These are phyloP conservation scores for Lepidostoma basale DNA, from an alignment of 1,140 invertebrate genomes.

Conservation along the genomic window DNA sequence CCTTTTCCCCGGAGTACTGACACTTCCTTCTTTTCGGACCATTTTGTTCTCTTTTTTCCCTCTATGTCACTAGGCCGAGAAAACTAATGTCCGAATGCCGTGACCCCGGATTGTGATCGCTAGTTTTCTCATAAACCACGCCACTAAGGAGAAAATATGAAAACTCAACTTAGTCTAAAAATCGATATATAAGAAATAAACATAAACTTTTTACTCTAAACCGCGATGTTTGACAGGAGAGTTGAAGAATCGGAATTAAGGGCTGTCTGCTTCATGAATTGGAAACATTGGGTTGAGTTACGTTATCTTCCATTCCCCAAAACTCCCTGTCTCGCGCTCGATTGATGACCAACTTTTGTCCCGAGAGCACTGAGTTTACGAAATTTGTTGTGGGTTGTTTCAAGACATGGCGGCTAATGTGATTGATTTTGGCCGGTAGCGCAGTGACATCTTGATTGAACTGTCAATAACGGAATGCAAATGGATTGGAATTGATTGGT, in stretches of 20 bases:
- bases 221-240: background rate
- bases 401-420: slow-evolving; percentile 23
- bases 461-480: slow-evolving; percentile 31
- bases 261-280: slow-evolving; percentile 17
- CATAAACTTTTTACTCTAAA: background rate
- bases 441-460: slow-evolving; percentile 32
- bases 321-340: too few relatives aligned
- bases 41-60: slow-evolving; percentile 6
- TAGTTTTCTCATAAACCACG: background rate
- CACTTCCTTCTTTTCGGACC: slow-evolving; percentile 4
- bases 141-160: background rate
- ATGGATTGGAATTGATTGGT: slow-evolving; percentile 34
- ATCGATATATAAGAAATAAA: background rate
- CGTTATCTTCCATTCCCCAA: too few relatives aligned
- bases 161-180: background rate
- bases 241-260: background rate
- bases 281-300: slow-evolving; percentile 13
- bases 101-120: background rate
- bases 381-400: too few relatives aligned
- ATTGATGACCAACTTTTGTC: too few relatives aligned
- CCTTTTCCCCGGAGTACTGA: slow-evolving; percentile 1
- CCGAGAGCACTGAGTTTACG: too few relatives aligned
- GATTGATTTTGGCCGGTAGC: slow-evolving; percentile 22
- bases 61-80: slow-evolving; percentile 8
- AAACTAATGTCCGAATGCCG: slow-evolving; percentile 13